These are phyloP conservation scores for Schizopygopsis malacanthus DNA, from an alignment of 2,797 vertebrate species.

Conservation along the genomic window DNA sequence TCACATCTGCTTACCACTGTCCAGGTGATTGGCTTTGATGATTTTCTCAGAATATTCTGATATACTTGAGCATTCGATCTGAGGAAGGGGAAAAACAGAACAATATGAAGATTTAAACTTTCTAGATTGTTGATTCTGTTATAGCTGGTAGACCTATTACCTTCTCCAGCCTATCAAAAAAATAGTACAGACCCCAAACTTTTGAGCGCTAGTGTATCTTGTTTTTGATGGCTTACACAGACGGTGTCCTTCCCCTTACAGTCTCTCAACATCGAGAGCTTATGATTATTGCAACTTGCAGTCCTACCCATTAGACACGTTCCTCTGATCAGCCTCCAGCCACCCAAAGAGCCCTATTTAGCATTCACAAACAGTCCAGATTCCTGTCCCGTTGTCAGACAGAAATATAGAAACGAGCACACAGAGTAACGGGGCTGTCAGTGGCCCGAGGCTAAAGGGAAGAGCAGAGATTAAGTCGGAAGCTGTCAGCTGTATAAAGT, in stretches of 20 bases:
- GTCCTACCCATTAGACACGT: constrained; percentile 1
- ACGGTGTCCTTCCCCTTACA: not conserved
- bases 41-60: constrained; percentile 99
- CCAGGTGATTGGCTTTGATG: constrained; percentile 97
- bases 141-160: not conserved
- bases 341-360: not conserved
- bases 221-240: not conserved
- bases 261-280: not conserved
- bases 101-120: not conserved
- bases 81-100: constrained; percentile 49
- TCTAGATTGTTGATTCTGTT: not conserved
- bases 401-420: not conserved
- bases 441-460: not conserved
- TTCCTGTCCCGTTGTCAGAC: not conserved
- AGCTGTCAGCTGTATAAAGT: constrained; percentile 18
- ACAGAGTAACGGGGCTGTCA: constrained; percentile 18
- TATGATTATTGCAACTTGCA: not conserved
- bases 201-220: not conserved
- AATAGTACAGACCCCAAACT: not conserved
- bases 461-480: constrained; percentile 14
- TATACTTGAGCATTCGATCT: constrained; percentile 99
- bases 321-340: not conserved
- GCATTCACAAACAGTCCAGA: not conserved
- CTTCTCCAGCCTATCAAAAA: not conserved
- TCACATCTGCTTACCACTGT: constrained; percentile 85